Percentiles rank a stretch among this genome's conserved stretches.
These are phyloP conservation scores for Leptinotarsa lineolata DNA, from an alignment of 1,140 invertebrate genomes.

Conservation along the genomic window DNA sequence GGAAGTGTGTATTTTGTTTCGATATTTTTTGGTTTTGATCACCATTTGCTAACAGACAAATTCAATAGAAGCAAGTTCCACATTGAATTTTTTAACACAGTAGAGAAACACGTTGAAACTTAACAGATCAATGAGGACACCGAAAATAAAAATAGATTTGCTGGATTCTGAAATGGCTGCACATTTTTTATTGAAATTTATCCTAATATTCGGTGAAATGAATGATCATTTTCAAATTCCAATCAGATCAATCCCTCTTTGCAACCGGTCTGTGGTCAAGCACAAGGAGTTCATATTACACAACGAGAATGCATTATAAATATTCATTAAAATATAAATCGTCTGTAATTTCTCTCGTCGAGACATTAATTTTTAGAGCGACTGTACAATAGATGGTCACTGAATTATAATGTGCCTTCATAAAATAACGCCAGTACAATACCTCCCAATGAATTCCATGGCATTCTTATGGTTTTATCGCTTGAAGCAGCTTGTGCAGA, in stretches of 20 bases:
- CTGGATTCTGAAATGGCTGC: no score
- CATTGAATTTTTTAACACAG: no score
- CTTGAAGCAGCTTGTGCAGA: neutral
- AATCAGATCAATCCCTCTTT: neutral
- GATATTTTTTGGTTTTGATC: no score
- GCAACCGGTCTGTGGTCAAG: constrained; percentile 11
- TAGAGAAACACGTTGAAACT: no score
- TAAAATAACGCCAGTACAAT: constrained; percentile 27
- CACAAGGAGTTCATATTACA: constrained; percentile 3
- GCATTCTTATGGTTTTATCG: neutral
- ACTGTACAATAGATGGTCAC: constrained; percentile 26
- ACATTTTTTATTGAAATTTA: no score
- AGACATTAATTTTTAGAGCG: constrained; percentile 28
- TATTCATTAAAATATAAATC: constrained; percentile 28
- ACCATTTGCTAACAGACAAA: no score
- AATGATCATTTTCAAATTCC: no score
- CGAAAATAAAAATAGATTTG: no score
- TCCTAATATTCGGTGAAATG: no score
- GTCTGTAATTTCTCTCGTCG: constrained; percentile 26
- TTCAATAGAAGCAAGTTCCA: no score
- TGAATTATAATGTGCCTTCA: constrained; percentile 24
- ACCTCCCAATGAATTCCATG: constrained; percentile 23
- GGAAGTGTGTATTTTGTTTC: no score
- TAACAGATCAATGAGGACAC: no score
- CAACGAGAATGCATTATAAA: constrained; percentile 25